Evolutionary conservation across 2,797 vertebrate species (phyloP), one percentile per base, ranked within the genome.

Genomic region (Lepidocolaptes lacrymiger): DNA sequence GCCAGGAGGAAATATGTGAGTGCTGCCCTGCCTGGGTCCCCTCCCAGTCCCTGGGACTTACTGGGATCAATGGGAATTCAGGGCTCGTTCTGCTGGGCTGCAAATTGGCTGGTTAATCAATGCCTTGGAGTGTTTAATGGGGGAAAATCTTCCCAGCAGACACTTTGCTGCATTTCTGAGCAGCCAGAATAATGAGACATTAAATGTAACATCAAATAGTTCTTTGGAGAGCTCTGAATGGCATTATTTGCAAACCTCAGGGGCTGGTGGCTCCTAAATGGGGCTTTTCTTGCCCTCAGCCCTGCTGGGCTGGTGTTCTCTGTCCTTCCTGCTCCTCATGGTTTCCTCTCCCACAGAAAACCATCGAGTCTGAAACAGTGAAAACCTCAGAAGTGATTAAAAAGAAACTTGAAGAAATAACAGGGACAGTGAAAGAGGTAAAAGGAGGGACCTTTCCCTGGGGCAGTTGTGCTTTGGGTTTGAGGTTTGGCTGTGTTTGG

Each of bases 1-100:
- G 99, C 99, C 0, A 96, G 99, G 68, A 98, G 97, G 97, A 99
- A 99, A 99, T 99, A 99, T 1, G 99, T 99, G 90, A 98, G 51
- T 52, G 51, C 15, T 51, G 49, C 49, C 24, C 48, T 26, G 48
- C 98, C 48, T 49, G 48, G 98, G 97, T 30, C 24, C 39, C 18
- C 39, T 44, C 44, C 44, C 44, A 44, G 44, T 44, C 44, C 10
- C 20, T 24, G 49, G 49, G 24, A 14, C 4, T 49, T 15, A 15
- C 48, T 49, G 48, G 48, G 48, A 48, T 23, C 21, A 48, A 8
- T 51, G 49, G 27, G 27, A 28, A 28, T 9, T 16, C 10, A 51
- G 28, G 27, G 27, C 15, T 51, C 10, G 15, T 51, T 17, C 49
- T 51, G 27, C 49, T 51, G 49, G 49, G 27, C 49, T 28, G 26